These are phyloP conservation scores for Heliconius eleuchia DNA, from an alignment of 1,140 invertebrate species.

Conservation along the genomic window DNA sequence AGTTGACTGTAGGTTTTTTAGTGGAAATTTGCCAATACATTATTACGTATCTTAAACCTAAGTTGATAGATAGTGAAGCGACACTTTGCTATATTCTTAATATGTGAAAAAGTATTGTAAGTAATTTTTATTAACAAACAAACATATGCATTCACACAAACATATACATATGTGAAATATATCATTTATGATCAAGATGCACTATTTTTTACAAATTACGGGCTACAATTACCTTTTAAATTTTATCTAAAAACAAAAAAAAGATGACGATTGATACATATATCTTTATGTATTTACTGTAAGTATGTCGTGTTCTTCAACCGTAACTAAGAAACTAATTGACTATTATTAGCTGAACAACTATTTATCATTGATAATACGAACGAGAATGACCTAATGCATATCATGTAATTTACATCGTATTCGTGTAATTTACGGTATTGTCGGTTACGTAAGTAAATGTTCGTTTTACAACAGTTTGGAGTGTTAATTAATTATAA, in stretches of 20 bases:
- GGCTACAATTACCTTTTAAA: not conserved
- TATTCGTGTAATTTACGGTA: slow-evolving; percentile 1
- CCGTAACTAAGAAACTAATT: not conserved
- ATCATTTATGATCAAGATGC: not conserved
- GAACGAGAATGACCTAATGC: slow-evolving; percentile 6
- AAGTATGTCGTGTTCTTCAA: not conserved
- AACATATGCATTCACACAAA: too few species aligned
- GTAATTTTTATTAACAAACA: too few species aligned
- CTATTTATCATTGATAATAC: slow-evolving; percentile 13
- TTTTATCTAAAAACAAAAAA: not conserved
- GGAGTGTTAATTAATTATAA: slow-evolving; percentile 5
- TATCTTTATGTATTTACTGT: too few species aligned
- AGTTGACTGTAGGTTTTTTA: not conserved
- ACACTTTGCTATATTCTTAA: too few species aligned
- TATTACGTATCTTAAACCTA: too few species aligned
- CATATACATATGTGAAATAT: not conserved
- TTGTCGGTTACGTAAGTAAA: not conserved
- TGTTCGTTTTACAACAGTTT: not conserved
- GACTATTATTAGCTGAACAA: not conserved
- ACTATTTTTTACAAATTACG: too few species aligned
- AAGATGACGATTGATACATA: not conserved
- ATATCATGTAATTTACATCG: slow-evolving; percentile 12
- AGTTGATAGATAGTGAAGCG: too few species aligned
- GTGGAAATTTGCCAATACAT: too few species aligned
- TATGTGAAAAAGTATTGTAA: too few species aligned